Evolutionary conservation across 2,888 invertebrate genomes (phyloP).

Genomic region (Tanypteryx hageni): DNA sequence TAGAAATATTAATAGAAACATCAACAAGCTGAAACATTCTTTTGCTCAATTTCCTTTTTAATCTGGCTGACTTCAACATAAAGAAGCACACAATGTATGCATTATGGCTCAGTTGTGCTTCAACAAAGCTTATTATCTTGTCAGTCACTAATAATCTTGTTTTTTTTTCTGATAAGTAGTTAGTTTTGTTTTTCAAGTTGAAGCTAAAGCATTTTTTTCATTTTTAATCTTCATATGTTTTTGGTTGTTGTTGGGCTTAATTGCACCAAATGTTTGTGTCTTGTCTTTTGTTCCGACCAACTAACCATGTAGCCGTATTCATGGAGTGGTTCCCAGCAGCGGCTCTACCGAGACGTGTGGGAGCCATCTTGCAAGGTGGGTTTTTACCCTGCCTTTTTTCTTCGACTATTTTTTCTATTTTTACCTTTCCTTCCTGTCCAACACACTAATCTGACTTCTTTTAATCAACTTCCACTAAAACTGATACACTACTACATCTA

Average conservation of each 20-base stretch:
- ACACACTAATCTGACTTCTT: slow-evolving; percentile 15
- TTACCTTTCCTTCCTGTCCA: slow-evolving; percentile 17
- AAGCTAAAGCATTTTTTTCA: slow-evolving; percentile 41
- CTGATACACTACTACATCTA: no score
- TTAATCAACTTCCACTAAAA: background rate
- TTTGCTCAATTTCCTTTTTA: background rate
- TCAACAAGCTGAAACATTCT: no score
- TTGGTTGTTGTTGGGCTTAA: slow-evolving; percentile 66
- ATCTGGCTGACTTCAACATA: background rate
- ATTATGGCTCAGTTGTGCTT: slow-evolving; percentile 3
- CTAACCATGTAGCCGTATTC: slow-evolving; percentile 82
- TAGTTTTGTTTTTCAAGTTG: slow-evolving; percentile 43
- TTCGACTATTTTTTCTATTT: slow-evolving; percentile 54
- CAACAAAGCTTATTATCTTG: slow-evolving; percentile 28
- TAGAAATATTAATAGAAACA: no score
- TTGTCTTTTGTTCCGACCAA: slow-evolving; percentile 67
- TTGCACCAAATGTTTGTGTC: slow-evolving; percentile 66
- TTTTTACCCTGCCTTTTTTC: slow-evolving; percentile 45
- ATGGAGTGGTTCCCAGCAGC: slow-evolving; percentile 89
- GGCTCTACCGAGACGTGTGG: slow-evolving; percentile 82
- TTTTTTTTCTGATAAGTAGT: background rate
- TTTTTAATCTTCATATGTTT: slow-evolving; percentile 61
- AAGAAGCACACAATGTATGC: slow-evolving; percentile 7
- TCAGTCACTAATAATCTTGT: slow-evolving; percentile 18
- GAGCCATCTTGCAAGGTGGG: slow-evolving; percentile 78